Conservation (phyloP, 1,140 invertebrate genomes). For the Drosophila athabasca region DNA sequence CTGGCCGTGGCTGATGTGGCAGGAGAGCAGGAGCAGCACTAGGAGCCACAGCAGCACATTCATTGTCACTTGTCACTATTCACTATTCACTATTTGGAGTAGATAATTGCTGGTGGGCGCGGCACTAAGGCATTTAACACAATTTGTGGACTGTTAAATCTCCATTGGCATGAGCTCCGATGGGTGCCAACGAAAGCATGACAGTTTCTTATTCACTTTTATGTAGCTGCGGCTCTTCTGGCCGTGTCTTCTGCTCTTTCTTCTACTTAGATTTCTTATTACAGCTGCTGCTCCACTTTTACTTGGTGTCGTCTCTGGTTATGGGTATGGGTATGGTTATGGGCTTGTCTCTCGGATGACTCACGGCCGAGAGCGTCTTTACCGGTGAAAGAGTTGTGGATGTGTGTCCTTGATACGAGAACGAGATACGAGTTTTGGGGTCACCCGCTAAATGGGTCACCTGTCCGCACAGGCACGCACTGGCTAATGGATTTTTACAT, state of each 20-base stretch:
- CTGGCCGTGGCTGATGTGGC: constrained; percentile 23
- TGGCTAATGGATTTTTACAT: constrained; percentile 48
- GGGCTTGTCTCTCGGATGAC: constrained; percentile 25
- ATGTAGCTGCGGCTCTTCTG: not conserved
- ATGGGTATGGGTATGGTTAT: constrained; percentile 10
- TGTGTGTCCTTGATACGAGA: constrained; percentile 63
- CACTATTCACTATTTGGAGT: constrained; percentile 8
- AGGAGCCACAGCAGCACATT: constrained; percentile 37
- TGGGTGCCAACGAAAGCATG: constrained; percentile 75
- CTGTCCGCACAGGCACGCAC: not conserved
- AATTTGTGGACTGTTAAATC: constrained; percentile 42
- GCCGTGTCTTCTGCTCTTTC: constrained; percentile 40
- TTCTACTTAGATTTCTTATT: constrained; percentile 72
- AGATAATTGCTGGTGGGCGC: constrained; percentile 21
- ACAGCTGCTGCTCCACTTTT: constrained; percentile 70
- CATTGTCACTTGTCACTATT: constrained; percentile 28
- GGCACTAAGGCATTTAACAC: constrained; percentile 31
- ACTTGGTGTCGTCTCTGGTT: constrained; percentile 50
- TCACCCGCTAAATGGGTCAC: constrained; percentile 49
- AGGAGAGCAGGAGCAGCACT: constrained; percentile 45
- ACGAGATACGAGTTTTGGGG: constrained; percentile 49
- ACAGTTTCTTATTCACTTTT: constrained; percentile 76
- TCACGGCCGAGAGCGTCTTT: constrained; percentile 21
- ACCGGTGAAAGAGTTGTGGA: constrained; percentile 31
- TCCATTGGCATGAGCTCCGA: constrained; percentile 36